Evolutionary conservation across 1,140 invertebrate species (phyloP), one percentile per base, ranked within the genome.

Genomic region (Matsumurasca onukii): DNA sequence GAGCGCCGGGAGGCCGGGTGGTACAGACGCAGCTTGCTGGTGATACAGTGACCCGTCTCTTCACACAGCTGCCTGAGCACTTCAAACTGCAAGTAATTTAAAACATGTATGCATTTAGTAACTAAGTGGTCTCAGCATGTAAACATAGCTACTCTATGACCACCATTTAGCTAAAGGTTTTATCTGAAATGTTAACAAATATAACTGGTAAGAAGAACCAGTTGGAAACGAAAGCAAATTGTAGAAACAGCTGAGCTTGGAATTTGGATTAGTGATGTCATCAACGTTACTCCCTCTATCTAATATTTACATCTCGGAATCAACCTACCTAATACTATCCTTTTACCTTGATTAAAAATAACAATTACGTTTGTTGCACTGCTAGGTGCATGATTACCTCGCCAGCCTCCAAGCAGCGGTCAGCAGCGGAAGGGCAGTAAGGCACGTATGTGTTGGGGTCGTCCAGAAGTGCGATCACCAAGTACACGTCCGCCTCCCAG

Each of bases 401-500:
- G 34, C 82, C 82, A 75, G 87, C 79, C 76, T 84, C 76, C 70
- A 86, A 76, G 66, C 81, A 78, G 63, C 83, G 75, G 39, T 84
- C 80, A 49, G 77, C 61, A 79, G 77, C 13, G 86, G 88, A 78
- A 87, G 86, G 75, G 88, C 90, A 71, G 76, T 75, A 74, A 75
- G 80, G 13, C 74, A 73, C 67, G 75, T 80, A 72, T 73, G 78
- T 74, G 51, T 79, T 78, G 83, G 81, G 24, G 13, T 81, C 74
- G 30, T 86, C 87, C 9, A 87, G 88, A n/a, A 92, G 76, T 81
- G 90, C 89, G 15, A 92, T 89, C 61, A 94, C 81, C 22, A 94
- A 80, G 72, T 90, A 86, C 0, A 92, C 89, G 78, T 93, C 88
- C 31, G 89, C 85, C 80, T 94, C 91, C 91, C 92, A 95, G 39